These are phyloP conservation scores for Brenthis hecate DNA, from an alignment of 2,888 invertebrate species.

Conservation along the genomic window DNA sequence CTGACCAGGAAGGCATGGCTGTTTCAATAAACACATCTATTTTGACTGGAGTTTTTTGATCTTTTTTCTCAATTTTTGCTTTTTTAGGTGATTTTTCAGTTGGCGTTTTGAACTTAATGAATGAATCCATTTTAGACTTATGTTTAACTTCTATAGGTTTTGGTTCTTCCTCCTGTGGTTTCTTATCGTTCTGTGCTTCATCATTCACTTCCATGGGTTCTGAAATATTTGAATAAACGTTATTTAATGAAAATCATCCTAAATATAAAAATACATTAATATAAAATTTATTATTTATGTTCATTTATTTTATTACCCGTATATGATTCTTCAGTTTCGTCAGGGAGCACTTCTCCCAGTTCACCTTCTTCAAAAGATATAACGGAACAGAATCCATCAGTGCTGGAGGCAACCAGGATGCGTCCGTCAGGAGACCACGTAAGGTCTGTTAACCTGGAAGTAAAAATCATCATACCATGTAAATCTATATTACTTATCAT, in stretches of 20 bases:
- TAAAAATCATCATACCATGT: neutral
- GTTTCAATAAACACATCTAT: slow-evolving; percentile 70
- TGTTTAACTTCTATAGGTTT: slow-evolving; percentile 42
- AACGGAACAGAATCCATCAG: slow-evolving; percentile 75
- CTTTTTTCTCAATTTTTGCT: slow-evolving; percentile 45
- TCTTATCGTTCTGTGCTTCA: slow-evolving; percentile 42
- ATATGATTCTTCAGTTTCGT: slow-evolving; percentile 37
- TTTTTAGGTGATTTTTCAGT: slow-evolving; percentile 61
- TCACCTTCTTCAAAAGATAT: slow-evolving; percentile 61
- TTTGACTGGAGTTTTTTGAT: slow-evolving; percentile 68
- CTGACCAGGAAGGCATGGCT: slow-evolving; percentile 78
- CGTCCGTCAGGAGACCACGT: slow-evolving; percentile 67
- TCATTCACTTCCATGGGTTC: slow-evolving; percentile 56
- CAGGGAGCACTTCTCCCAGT: slow-evolving; percentile 58
- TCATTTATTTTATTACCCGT: slow-evolving; percentile 19
- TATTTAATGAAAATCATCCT: neutral
- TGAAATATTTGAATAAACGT: slow-evolving; percentile 40
- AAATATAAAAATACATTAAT: neutral
- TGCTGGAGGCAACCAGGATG: slow-evolving; percentile 68
- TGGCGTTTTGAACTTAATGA: slow-evolving; percentile 70
- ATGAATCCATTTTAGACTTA: slow-evolving; percentile 62
- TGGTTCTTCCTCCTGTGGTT: slow-evolving; percentile 32
- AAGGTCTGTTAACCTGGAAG: slow-evolving; percentile 65
- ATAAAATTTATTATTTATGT: neutral
- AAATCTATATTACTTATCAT: neutral